Base-by-base conservation (phyloP, 1,140 invertebrate species). In the Lucilia sericata region DNA sequence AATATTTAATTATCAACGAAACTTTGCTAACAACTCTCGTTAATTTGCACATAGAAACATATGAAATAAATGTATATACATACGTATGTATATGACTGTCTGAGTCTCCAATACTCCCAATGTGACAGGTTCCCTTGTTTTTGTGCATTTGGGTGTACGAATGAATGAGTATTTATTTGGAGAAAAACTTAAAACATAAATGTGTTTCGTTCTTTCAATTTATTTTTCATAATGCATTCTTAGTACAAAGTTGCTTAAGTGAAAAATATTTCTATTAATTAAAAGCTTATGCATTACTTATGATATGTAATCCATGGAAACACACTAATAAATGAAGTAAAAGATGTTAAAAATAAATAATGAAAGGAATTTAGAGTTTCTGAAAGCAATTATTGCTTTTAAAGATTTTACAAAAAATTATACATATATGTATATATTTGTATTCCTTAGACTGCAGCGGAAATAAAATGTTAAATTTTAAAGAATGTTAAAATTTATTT, bases 231-330 rank as follows among this genome's bases (percentile, higher is more conserved):
- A 70, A 21, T 70, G 65, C 65, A 70, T 70, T 10, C 65, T 7
- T 25, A 70, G 25, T 30, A 30, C n/a, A 17, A n/a, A 65, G 9
- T 70, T 70, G n/a, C n/a, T 21, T 70, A 70, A 70, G n/a, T 70
- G 65, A 70, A 70, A 70, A 70, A 70, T 70, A 70, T 70, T 60
- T 60, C 5, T 60, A 70, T 70, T 25, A 70, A 70, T 70, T 70
- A 70, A 70, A 70, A 70, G 65, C 65, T 21, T 70, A 70, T 21
- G 19, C 9, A 70, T 70, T 70, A 70, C 65, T 70, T 70, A 70
- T 70, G 65, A 70, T 70, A 21, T 21, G n/a, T 70, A 70, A 70
- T 70, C 65, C 19, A 70, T 70, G 14, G 14, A n/a, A 21, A 70
- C 10, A 21, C 65, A 21, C 9, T 25, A 70, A 70, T 70, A 70